Conservation (phyloP, 2,888 invertebrate genomes). For the Aelia acuminata region DNA sequence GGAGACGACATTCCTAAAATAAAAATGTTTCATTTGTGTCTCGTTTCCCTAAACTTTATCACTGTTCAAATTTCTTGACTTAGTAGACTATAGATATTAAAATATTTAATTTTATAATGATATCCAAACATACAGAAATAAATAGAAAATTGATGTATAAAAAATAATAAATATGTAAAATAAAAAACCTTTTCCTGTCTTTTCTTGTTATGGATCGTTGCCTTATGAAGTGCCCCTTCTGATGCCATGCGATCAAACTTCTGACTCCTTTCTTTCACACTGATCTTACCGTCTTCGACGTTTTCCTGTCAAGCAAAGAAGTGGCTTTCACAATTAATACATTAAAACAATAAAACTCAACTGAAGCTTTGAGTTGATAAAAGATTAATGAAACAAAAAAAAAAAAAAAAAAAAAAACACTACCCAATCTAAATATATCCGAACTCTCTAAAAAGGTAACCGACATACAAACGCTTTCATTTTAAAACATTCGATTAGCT, state of each 20-base stretch:
- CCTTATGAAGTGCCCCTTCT: slow-evolving; percentile 73
- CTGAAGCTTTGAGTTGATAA: neutral
- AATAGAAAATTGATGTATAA: neutral
- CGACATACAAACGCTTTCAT: slow-evolving; percentile 60
- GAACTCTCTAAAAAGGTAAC: slow-evolving; percentile 26
- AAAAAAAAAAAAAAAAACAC: neutral
- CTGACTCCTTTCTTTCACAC: slow-evolving; percentile 92
- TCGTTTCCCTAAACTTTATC: no score
- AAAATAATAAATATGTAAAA: slow-evolving; percentile 19
- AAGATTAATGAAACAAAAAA: neutral
- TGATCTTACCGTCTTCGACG: slow-evolving; percentile 75
- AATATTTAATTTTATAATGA: neutral
- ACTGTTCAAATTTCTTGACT: no score
- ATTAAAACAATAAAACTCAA: slow-evolving; percentile 36
- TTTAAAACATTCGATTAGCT: slow-evolving; percentile 56
- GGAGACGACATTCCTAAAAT: no score
- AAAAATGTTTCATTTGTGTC: no score
- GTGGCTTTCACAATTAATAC: slow-evolving; percentile 27
- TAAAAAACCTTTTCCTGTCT: slow-evolving; percentile 76
- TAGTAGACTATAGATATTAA: no score
- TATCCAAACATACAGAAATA: neutral
- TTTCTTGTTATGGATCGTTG: slow-evolving; percentile 70
- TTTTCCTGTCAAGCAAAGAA: slow-evolving; percentile 64
- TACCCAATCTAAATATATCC: slow-evolving; percentile 56
- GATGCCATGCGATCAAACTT: slow-evolving; percentile 94